Evolutionary conservation across 2,888 invertebrate genomes (phyloP), one percentile per base, ranked within the genome.

Genomic region (Pristionchus mayeri): DNA sequence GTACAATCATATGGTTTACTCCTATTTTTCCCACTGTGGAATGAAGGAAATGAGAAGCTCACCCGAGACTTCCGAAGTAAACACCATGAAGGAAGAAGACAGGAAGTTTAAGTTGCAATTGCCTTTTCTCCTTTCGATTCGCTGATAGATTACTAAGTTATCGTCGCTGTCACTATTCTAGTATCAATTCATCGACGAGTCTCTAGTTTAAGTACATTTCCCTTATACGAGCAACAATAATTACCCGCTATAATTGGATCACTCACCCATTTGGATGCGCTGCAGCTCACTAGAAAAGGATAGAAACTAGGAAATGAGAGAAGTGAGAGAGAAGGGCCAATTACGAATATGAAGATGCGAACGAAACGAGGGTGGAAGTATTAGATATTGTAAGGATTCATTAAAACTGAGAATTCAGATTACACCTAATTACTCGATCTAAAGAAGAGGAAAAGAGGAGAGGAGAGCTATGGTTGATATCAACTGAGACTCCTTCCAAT

Each of bases 111-210:
- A n/a, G 7, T 44, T 44, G 44, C 44, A 44, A 44, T 13, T 21
- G 34, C 18, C 34, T 16, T 18, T 63, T 63, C 54, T 24, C 21
- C 63, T 18, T 24, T 24, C 24, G 71, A 40, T 24, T 71, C 71
- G n/a, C n/a, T 71, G 71, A 71, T 44, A n/a, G 71, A 71, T 71
- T 71, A 71, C 71, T 71, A 16, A 44, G 37, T 71, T 71, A 71
- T 71, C 71, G 71, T 40, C 71, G 40, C n/a, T 71, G 71, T 44
- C 71, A 21, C 24, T n/a, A 24, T 11, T n/a, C 40, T 44, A 40
- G n/a, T 71, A 37, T 71, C 71, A 40, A 44, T 16, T 24, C 40
- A n/a, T n/a, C 13, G 7, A 3, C 54, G 44, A 44, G 34, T 63
- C 37, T 63, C 30, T 63, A 63, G 30, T 34, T 4, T 44, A 44